Percentiles rank a stretch among this genome's conserved stretches.
phyloP scores from a whole-genome alignment of 2,888 invertebrate species.

The Thereva nobilitata region DNA sequence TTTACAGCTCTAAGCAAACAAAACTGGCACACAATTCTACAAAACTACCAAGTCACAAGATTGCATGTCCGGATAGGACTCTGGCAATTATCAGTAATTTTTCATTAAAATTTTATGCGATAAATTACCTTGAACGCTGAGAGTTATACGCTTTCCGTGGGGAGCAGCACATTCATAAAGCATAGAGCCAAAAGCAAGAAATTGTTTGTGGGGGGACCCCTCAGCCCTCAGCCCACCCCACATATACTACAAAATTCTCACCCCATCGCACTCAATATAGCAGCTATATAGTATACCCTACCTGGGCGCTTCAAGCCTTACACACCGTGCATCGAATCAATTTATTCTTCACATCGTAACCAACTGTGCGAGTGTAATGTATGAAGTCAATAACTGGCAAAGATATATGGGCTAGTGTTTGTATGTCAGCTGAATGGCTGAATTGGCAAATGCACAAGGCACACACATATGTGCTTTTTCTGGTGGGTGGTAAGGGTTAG shows the following conservation, averaged over 20 bases:
- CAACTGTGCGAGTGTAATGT: conserved; percentile 33
- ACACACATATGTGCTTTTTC: background rate
- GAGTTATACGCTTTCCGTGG: conserved; percentile 16
- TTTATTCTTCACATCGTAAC: conserved; percentile 33
- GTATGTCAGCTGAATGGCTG: no score
- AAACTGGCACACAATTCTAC: no score
- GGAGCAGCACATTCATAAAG: background rate
- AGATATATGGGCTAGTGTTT: conserved; percentile 21
- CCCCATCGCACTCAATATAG: background rate
- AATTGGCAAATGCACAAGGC: background rate
- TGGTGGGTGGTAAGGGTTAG: background rate
- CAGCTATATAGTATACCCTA: background rate
- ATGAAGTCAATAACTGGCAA: conserved; percentile 31
- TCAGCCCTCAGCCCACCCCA: background rate
- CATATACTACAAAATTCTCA: background rate
- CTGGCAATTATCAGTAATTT: conserved; percentile 34
- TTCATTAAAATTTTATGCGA: conserved; percentile 34
- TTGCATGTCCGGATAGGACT: conserved; percentile 32
- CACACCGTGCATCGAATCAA: conserved; percentile 28
- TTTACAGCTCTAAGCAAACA: no score
- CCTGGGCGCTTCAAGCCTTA: conserved; percentile 1
- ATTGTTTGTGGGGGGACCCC: background rate
- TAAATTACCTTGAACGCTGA: conserved; percentile 29
- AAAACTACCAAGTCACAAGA: conserved; percentile 20
- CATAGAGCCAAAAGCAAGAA: background rate